Conservation (phyloP, 2,113 vertebrate species). For the Myotis yumanensis region DNA sequence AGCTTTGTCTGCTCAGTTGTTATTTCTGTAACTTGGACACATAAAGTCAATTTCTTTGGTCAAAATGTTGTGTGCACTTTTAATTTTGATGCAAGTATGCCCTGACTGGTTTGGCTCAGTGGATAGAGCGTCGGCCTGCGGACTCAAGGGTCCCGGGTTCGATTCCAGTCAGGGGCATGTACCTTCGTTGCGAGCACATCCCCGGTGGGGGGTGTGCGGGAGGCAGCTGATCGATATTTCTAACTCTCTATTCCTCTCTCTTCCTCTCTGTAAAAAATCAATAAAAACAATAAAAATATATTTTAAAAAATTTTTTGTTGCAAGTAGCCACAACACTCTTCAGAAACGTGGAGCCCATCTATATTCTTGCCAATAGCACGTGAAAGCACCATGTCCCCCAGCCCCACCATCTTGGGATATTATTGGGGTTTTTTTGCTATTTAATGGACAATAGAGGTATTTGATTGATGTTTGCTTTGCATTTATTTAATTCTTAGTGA, state of each 20-base stretch:
- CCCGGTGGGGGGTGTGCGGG: too few relatives aligned
- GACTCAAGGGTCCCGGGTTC: too few relatives aligned
- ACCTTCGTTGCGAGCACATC: too few relatives aligned
- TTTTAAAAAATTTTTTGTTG: too few relatives aligned
- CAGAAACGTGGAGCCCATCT: not conserved
- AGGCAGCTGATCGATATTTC: too few relatives aligned
- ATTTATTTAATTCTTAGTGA: constrained; percentile 1
- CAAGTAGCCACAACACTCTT: not conserved
- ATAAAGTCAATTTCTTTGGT: not conserved
- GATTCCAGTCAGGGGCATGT: too few relatives aligned
- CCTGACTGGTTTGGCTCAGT: too few relatives aligned
- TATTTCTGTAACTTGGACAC: not conserved
- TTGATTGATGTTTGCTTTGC: not conserved
- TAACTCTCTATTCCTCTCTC: too few relatives aligned
- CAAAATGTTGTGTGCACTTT: not conserved
- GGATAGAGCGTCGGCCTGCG: too few relatives aligned
- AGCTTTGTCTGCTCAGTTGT: not conserved
- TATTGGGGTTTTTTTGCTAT: not conserved
- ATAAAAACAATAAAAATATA: too few relatives aligned
- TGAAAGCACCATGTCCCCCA: accelerated
- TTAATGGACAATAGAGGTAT: not conserved
- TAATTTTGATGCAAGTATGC: not conserved
- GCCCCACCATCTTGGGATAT: accelerated
- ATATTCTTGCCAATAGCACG: accelerated
- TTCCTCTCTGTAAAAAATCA: too few relatives aligned